Base-by-base conservation (phyloP, 2,888 invertebrate species). In the Drosophila koepferae region DNA sequence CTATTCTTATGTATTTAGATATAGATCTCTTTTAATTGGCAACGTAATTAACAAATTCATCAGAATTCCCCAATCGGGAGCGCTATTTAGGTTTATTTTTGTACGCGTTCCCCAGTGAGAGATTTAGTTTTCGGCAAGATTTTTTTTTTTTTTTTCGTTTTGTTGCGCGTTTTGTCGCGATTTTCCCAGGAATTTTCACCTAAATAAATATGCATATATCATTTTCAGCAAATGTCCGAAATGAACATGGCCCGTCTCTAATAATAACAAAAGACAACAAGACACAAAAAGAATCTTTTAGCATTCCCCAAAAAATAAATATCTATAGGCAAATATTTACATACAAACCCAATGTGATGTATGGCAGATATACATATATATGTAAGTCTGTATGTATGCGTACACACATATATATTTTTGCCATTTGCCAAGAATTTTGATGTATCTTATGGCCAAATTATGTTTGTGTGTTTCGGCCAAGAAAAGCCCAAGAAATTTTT, bases 391-490 rank as follows among this genome's bases (percentile, higher is more conserved):
- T 28, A 28, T 28, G 28, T 6, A 28, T 28, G 28, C 5, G 3
- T 6, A 28, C 28, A 28, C 28, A 28, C 6, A 40, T 62, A 36
- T 58, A 40, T 66, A 23, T 61, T 51, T 68, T 67, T 76, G 63
- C 51, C 64, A 71, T 58, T 77, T 85, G 90, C 86, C 90, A 85
- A 85, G 83, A 89, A 88, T 89, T 80, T 87, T 82, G 72, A 86
- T 88, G 74, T 85, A 89, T 89, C 87, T 77, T 75, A 70, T 86
- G 56, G 66, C 64, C 68, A 75, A 79, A 75, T 69, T 71, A 59
- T 74, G 56, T 59, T 40, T 63, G 23, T 58, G 60, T 69, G 12
- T 31, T 56, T 54, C 38, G 18, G 63, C 74, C 59, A 64, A 68
- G 63, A 72, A 72, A 63, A 67, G 63, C 66, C 16, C 38, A 54